A percentile compares a stretch with the other conserved stretches of the same genome.
Evolutionary conservation across 2,113 vertebrate genomes (phyloP).

Genomic region (Corythaeola cristata): DNA sequence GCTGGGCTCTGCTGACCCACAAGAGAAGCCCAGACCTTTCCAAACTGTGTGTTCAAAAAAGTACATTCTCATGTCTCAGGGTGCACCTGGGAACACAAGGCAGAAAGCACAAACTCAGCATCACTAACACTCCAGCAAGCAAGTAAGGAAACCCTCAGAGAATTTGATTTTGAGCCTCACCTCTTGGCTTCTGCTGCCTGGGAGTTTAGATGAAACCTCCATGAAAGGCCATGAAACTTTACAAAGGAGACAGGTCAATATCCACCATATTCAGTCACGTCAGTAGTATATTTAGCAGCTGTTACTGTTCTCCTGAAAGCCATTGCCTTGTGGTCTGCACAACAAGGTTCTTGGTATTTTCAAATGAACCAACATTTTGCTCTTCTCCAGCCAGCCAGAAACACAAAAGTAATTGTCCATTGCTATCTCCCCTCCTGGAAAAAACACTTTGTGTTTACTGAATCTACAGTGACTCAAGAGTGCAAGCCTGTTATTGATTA

Average conservation of each 20-base stretch:
- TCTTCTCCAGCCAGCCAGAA: neutral
- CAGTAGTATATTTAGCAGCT: neutral
- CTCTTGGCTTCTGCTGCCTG: neutral
- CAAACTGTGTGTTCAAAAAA: neutral
- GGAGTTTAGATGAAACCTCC: neutral
- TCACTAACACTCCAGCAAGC: neutral
- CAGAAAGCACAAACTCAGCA: neutral
- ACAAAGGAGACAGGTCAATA: neutral
- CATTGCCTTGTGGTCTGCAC: neutral
- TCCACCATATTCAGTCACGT: fast-evolving
- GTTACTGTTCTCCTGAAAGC: neutral
- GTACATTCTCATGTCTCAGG: neutral
- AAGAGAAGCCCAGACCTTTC: neutral
- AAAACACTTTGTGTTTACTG: neutral
- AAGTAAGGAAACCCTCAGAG: fast-evolving
- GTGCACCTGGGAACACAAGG: neutral
- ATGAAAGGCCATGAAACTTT: neutral
- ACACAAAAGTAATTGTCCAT: neutral
- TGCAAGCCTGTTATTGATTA: neutral
- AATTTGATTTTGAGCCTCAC: neutral
- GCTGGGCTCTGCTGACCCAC: neutral
- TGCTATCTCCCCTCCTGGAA: neutral
- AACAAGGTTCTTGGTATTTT: neutral
- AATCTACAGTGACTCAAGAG: neutral
- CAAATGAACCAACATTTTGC: neutral